Base-by-base conservation (phyloP, 2,888 invertebrate genomes). In the Rhimphoctona megacephalus region DNA sequence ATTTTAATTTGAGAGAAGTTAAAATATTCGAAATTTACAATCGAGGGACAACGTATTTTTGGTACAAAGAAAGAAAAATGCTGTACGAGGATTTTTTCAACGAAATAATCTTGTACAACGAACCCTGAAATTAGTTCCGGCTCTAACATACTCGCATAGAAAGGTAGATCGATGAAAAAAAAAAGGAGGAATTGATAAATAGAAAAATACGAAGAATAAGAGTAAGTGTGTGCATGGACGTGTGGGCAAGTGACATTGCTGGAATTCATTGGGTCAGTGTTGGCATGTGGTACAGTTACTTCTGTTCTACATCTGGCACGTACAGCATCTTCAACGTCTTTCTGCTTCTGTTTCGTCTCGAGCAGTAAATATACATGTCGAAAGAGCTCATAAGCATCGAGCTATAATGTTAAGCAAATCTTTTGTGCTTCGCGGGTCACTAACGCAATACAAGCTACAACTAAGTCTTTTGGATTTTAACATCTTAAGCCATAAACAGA, bases 211-310 rank as follows among this genome's bases (percentile, higher is more conserved):
- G 54, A 73, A 36, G 25, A 66, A 72, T 36, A 61, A 83, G 19
- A 19, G 19, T n/a, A n/a, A 22, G n/a, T 67, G 67, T 52, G 61
- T 77, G 22, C 30, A 22, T 66, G 67, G 77, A 66, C 30, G 52
- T 67, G 66, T 67, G 66, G 66, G n/a, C 54, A 61, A 77, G 81
- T 83, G 86, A 86, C 83, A 84, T 66, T 78, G 81, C 78, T 74
- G 49, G 70, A 85, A 86, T 79, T 81, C 81, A 84, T 86, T 69
- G 61, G 77, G 85, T 83, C 74, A 76, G 72, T 54, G 81, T 74
- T 73, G 78, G 78, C 72, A 81, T 74, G 77, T 74, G 77, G 73
- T 86, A 86, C 86, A 84, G 86, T 86, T 86, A 86, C 78, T 78
- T 84, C 57, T 84, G 86, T 86, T 84, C 86, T 76, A 84, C 86